Evolutionary conservation across 2,888 invertebrate species (phyloP), one percentile per base, ranked within the genome.

Genomic region (Xestia ashworthii): DNA sequence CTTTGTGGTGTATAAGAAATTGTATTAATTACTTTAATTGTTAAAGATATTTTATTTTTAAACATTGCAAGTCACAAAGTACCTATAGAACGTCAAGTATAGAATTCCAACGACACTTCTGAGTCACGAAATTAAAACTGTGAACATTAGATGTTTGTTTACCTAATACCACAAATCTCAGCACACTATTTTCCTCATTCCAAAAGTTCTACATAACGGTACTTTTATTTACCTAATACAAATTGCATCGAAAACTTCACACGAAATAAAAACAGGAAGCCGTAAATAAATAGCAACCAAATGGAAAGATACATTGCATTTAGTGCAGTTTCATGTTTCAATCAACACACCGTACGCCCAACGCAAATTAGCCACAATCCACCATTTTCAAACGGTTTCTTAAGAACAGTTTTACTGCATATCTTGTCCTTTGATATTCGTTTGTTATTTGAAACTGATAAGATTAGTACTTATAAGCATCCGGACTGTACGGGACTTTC

Each of bases 311-410:
- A 81, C 84, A 84, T 83, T 87, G 84, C 87, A 85, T 82, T 84
- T 84, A 83, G 72, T 82, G 82, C 84, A 89, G 88, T 89, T 87
- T 91, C 89, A 70, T 74, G 78, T 91, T 92, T 89, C 90, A 87
- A 88, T 73, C 82, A 89, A 90, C 87, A 90, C 83, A 82, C 78
- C 73, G 79, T 74, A 64, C 82, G 77, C 73, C 60, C 74, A 72
- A 87, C 64, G 85, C 87, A 89, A 91, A 92, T 91, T 90, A 85
- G 85, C 87, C 83, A 77, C 71, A 32, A 83, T 71, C 67, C 65
- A 76, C 71, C 46, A 73, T 82, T 81, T 25, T 4, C 8, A 64
- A 79, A 85, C 83, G 67, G 64, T 84, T 75, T 78, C 72, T 74
- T 67, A 78, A 44, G 32, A 79, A 83, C 78, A 75, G 78, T 78